Base-by-base conservation (phyloP, 1,140 invertebrate genomes). In the Metaphire vulgaris region DNA sequence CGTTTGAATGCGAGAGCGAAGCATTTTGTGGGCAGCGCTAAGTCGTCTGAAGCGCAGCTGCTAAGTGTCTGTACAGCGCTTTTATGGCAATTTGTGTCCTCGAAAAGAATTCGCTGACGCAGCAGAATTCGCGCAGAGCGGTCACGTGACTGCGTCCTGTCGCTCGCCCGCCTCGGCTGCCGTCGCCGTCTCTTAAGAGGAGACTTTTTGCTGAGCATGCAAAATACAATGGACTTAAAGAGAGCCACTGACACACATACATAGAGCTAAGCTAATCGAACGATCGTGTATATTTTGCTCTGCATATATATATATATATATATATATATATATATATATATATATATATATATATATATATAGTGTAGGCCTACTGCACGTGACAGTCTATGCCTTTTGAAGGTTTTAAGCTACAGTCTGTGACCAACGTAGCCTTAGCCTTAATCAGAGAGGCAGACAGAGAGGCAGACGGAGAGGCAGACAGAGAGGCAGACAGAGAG, bases 301-400 rank as follows among this genome's bases (percentile, higher is more conserved):
- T 64, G 30, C 29, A 74, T 29, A 65, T 64, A 74, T 29, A 65
- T 64, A 74, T 29, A 65, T 31, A 74, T 29, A 72, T 33, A 72
- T 33, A 72, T 33, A 72, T 33, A 72, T 31, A 72, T 28, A 72
- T 31, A 72, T 34, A 72, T 31, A 72, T 72, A 72, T 26, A 72
- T 34, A 72, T 72, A 72, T 34, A 72, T 72, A 72, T 34, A 72
- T 26, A 72, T 26, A 72, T 31, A 72, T n/a, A 72, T 31, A 72
- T 33, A 72, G 33, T 32, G 32, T 32, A 72, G 6, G 33, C 70
- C 15, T 33, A 72, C n/a, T 33, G 30, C 29, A 74, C 33, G 31
- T 64, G n/a, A n/a, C n/a, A n/a, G n/a, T n/a, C n/a, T n/a, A n/a
- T n/a, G n/a, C n/a, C n/a, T n/a, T n/a, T n/a, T n/a, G n/a, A n/a